phyloP scores from a whole-genome alignment of 1,140 invertebrate genomes.

The Leucophenga varia region DNA sequence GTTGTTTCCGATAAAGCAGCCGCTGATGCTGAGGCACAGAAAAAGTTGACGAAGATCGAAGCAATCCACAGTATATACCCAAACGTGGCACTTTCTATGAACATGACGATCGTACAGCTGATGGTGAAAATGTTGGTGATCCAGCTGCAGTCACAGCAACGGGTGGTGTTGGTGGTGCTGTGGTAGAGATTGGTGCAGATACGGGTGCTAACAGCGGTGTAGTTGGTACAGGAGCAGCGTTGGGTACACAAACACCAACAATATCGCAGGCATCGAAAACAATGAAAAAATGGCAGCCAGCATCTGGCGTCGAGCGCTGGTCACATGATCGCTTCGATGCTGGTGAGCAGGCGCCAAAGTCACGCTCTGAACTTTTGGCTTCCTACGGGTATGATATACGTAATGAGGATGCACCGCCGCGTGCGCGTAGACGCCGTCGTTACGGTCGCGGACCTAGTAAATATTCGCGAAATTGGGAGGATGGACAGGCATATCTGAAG shows the following conservation, averaged over 20 bases:
- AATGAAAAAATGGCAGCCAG: conserved; percentile 58
- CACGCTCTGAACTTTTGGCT: conserved; percentile 79
- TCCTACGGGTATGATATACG: conserved; percentile 95
- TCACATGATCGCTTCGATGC: conserved; percentile 87
- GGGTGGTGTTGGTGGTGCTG: conserved; percentile 12
- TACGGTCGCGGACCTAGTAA: conserved; percentile 90
- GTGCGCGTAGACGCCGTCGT: conserved; percentile 77
- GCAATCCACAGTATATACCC: conserved; percentile 96
- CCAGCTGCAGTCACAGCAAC: conserved; percentile 19
- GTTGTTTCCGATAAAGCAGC: conserved; percentile 59
- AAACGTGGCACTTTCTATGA: conserved; percentile 95
- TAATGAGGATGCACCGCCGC: conserved; percentile 86
- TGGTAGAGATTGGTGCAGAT: conserved; percentile 22
- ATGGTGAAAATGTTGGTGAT: conserved; percentile 50
- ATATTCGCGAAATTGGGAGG: conserved; percentile 89
- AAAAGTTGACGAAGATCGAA: conserved; percentile 89
- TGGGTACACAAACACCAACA: conserved; percentile 28
- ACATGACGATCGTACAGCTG: conserved; percentile 86
- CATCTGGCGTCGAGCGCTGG: conserved; percentile 70
- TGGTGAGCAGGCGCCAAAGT: conserved; percentile 76
- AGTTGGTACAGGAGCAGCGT: conserved; percentile 18
- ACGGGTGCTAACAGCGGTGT: conserved; percentile 25
- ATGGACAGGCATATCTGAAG: conserved; percentile 79
- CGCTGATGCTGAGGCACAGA: conserved; percentile 61
- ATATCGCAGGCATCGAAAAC: conserved; percentile 53